phyloP scores from a whole-genome alignment of 2,797 vertebrate species.

The Argentina silus region DNA sequence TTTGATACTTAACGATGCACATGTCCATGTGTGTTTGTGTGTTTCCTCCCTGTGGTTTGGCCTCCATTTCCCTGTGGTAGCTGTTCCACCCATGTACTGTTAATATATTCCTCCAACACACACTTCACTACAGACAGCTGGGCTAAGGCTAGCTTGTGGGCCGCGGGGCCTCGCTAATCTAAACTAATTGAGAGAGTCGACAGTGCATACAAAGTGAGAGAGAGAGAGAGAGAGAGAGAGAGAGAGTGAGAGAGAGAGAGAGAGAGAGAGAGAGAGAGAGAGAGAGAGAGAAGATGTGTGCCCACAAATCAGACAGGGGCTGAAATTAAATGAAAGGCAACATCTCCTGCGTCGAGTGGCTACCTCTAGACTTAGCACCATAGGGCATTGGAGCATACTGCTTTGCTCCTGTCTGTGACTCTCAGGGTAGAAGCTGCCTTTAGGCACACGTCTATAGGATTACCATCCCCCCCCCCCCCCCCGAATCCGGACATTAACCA shows the following conservation, averaged over 20 bases:
- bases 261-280: neutral
- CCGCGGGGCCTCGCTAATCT: slow-evolving; percentile 50
- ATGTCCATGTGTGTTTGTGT: neutral
- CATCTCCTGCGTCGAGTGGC: slow-evolving; percentile 32
- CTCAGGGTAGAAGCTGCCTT: neutral
- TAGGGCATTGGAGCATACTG: too few species aligned
- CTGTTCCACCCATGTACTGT: neutral
- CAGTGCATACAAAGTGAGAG: slow-evolving; percentile 46
- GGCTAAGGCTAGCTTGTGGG: slow-evolving; percentile 23
- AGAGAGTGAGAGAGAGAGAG: slow-evolving; percentile 16
- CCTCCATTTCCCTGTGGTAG: neutral
- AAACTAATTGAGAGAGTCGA: slow-evolving; percentile 57
- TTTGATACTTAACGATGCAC: neutral
- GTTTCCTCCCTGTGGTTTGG: neutral
- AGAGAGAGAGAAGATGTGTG: slow-evolving; percentile 9
- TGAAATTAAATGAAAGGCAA: slow-evolving; percentile 57
- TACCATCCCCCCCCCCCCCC: too few species aligned
- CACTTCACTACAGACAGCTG: slow-evolving; percentile 13
- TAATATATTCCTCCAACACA: neutral
- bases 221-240: neutral
- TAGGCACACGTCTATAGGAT: neutral
- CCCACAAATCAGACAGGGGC: slow-evolving; percentile 31
- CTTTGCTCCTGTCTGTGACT: too few species aligned
- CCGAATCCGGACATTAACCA: too few species aligned
- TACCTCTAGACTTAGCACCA: neutral